Evolutionary conservation across 2,797 vertebrate species (phyloP).

Genomic region (Falco naumanni): DNA sequence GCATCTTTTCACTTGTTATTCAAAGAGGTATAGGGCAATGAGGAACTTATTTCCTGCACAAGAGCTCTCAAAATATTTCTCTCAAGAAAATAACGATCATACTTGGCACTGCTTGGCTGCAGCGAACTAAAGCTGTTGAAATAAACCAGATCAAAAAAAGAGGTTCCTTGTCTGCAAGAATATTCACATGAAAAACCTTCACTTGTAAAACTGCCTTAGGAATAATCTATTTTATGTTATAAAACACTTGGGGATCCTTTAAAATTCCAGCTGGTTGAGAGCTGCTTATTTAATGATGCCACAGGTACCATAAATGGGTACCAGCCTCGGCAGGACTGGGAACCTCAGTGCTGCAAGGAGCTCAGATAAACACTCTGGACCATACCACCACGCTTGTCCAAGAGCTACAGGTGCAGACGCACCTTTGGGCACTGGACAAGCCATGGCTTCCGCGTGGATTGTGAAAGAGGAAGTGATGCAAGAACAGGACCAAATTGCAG

Average conservation of each 20-base stretch:
- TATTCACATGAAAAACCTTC: neutral
- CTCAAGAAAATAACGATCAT: neutral
- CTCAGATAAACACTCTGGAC: neutral
- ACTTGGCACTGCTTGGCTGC: neutral
- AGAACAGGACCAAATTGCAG: neutral
- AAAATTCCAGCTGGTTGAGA: neutral
- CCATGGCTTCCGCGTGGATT: neutral
- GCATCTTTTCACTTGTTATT: neutral
- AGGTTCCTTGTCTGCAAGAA: neutral
- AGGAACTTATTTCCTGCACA: neutral
- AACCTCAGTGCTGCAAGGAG: neutral
- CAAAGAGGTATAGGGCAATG: neutral
- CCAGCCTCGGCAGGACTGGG: neutral
- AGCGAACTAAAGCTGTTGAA: neutral
- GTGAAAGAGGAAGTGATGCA: slow-evolving; percentile 12
- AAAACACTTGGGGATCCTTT: neutral
- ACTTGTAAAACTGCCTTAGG: neutral
- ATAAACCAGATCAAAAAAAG: neutral
- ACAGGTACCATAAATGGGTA: neutral
- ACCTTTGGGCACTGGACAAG: neutral
- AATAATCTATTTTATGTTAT: neutral
- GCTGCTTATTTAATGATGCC: neutral
- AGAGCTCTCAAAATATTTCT: neutral
- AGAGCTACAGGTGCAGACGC: neutral
- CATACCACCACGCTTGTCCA: accelerated